Evolutionary conservation across 2,797 vertebrate species (phyloP).

Genomic region (Ctenopoma multispine): DNA sequence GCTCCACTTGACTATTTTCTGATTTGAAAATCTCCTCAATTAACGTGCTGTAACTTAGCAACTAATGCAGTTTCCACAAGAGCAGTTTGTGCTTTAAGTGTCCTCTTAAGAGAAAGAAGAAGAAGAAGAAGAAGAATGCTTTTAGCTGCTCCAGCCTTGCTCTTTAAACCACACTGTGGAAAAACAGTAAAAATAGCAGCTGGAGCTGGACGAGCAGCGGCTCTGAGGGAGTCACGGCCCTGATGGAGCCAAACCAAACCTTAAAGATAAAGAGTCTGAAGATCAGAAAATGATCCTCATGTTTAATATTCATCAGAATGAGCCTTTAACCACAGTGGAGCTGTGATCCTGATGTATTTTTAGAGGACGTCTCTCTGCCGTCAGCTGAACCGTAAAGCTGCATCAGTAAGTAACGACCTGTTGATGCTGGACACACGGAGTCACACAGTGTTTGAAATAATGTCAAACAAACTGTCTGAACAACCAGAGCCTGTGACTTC

Average conservation of each 20-base stretch:
- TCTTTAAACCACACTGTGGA: conserved; percentile 1
- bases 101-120: background rate
- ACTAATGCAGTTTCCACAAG: conserved; percentile 36
- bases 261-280: background rate
- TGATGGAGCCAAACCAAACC: background rate
- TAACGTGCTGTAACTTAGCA: conserved; percentile 30
- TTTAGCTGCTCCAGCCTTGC: background rate
- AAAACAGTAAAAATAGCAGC: conserved; percentile 10
- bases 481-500: no score
- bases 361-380: no score
- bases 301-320: background rate
- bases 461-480: no score
- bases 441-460: no score
- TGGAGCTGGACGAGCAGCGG: conserved; percentile 6
- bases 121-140: conserved; percentile 17
- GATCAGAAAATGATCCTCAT: no score
- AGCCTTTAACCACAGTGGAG: background rate
- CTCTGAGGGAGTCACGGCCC: background rate
- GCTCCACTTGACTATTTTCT: background rate
- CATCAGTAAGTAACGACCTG: no score
- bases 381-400: no score
- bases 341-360: no score
- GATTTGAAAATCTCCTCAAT: conserved; percentile 15
- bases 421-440: no score
- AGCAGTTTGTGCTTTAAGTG: conserved; percentile 8